phyloP scores from a whole-genome alignment of 2,888 invertebrate species.

The Endomychus coccineus region DNA sequence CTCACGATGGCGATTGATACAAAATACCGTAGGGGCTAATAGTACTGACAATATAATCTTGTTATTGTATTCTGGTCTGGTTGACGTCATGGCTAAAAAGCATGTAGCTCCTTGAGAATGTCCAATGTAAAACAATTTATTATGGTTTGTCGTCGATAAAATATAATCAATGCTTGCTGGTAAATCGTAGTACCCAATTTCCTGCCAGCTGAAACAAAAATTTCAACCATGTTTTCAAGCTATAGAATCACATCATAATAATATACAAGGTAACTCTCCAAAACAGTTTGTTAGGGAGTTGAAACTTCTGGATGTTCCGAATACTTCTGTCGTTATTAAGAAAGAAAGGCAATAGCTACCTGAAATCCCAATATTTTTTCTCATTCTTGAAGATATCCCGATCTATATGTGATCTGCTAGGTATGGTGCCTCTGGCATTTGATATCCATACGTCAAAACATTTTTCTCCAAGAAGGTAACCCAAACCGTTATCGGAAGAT shows the following conservation, averaged over 20 bases:
- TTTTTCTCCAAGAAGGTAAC: slow-evolving; percentile 5
- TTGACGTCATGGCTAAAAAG: slow-evolving; percentile 2
- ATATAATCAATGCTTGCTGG: slow-evolving; percentile 7
- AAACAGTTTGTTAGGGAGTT: too few species aligned
- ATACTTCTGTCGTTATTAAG: too few species aligned
- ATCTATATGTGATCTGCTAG: background rate
- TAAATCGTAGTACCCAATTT: slow-evolving; percentile 6
- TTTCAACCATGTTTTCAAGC: too few species aligned
- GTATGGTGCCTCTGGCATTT: slow-evolving; percentile 3
- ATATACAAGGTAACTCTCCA: too few species aligned
- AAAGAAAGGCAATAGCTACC: too few species aligned
- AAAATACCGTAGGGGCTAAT: background rate
- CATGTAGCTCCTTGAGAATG: slow-evolving; percentile 6
- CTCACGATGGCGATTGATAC: too few species aligned
- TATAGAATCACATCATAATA: too few species aligned
- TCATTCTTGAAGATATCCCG: background rate
- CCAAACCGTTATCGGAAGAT: background rate
- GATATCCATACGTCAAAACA: slow-evolving; percentile 7
- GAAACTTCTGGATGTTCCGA: too few species aligned
- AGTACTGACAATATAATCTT: background rate
- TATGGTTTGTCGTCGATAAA: background rate
- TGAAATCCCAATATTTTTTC: slow-evolving; percentile 8
- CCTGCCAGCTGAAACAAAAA: slow-evolving; percentile 7
- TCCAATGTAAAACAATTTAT: slow-evolving; percentile 2
- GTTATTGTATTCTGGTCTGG: slow-evolving; percentile 1